Percentiles rank a stretch among this genome's conserved stretches.
phyloP scores from a whole-genome alignment of 2,113 vertebrate genomes.

The Dicaeum eximium region DNA sequence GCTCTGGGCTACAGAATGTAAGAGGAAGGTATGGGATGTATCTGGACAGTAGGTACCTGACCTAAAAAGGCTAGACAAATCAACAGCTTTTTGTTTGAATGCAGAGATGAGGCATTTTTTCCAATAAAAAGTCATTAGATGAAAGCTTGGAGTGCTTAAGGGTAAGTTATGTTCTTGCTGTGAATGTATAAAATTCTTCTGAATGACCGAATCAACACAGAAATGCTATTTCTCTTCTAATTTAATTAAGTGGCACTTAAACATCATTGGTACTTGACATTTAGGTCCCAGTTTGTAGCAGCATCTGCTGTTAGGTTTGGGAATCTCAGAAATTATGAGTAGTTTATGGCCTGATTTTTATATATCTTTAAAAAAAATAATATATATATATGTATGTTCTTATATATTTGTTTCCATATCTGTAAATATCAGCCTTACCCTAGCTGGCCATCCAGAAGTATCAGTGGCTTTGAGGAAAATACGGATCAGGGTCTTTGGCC shows the following conservation, averaged over 20 bases:
- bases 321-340: background rate
- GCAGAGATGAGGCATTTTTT: background rate
- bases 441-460: background rate
- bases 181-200: background rate
- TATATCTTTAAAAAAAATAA: background rate
- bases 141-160: background rate
- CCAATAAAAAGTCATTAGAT: background rate
- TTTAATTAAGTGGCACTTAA: conserved; percentile 27
- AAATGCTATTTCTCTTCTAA: background rate
- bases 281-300: background rate
- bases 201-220: background rate
- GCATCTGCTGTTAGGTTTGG: background rate
- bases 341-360: background rate
- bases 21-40: background rate
- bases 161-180: background rate
- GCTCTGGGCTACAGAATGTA: background rate
- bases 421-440: background rate
- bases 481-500: background rate
- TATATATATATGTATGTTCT: background rate
- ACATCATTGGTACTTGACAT: background rate
- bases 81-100: background rate
- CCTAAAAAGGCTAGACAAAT: background rate
- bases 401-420: background rate
- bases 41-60: background rate
- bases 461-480: accelerated